Conservation (phyloP, 23 tunicate species). For the Phallusia fumigata region DNA sequence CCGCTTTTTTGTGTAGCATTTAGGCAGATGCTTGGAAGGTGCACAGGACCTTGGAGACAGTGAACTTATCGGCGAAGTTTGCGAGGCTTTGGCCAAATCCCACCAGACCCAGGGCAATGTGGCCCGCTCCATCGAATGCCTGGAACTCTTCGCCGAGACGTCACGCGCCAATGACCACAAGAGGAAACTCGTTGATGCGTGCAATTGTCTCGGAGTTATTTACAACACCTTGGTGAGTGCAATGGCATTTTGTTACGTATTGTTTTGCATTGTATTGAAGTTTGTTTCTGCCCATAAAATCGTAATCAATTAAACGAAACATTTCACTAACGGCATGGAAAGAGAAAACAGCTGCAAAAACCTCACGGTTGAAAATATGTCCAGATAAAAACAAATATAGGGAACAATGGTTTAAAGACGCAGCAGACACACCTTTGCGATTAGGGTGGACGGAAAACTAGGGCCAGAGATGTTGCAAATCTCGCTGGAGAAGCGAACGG, state of each 20-base stretch:
- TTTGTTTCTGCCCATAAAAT: no score
- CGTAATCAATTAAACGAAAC: no score
- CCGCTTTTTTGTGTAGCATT: constrained; percentile 29
- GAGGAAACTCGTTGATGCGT: constrained; percentile 56
- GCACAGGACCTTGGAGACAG: constrained; percentile 64
- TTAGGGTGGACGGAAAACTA: no score
- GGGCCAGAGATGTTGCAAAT: no score
- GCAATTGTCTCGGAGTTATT: constrained; percentile 70
- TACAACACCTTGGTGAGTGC: constrained; percentile 76
- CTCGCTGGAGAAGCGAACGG: neutral
- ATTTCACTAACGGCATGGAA: no score
- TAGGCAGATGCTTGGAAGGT: constrained; percentile 46
- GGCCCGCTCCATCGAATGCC: constrained; percentile 53
- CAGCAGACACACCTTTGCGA: no score
- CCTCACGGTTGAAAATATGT: no score
- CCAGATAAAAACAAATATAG: no score
- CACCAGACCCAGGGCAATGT: constrained; percentile 83
- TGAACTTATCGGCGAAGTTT: constrained; percentile 52
- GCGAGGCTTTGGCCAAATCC: constrained; percentile 75
- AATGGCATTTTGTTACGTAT: neutral
- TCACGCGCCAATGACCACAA: constrained; percentile 55
- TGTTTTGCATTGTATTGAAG: neutral
- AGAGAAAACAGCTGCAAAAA: no score
- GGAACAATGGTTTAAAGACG: no score
- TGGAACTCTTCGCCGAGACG: constrained; percentile 77